Evolutionary conservation across 2,113 vertebrate genomes (phyloP).

Genomic region (Hipposideros armiger): DNA sequence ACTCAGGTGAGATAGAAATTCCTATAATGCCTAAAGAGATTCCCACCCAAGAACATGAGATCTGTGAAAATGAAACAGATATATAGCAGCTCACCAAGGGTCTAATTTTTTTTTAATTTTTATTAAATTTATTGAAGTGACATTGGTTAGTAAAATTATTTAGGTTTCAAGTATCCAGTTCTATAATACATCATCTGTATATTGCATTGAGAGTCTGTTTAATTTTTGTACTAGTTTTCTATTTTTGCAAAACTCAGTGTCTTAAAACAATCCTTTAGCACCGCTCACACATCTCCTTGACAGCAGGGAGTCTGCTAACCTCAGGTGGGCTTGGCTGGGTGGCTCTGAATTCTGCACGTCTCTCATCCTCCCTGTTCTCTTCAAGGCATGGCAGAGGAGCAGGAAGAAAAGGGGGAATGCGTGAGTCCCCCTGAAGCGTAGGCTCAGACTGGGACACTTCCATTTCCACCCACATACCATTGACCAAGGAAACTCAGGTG

Average conservation of each 20-base stretch:
- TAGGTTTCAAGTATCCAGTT: no score
- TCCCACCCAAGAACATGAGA: neutral
- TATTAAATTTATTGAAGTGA: no score
- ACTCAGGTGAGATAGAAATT: neutral
- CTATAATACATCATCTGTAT: no score
- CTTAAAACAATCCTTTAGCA: neutral
- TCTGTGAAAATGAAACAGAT: neutral
- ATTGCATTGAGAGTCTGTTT: neutral
- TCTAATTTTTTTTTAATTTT: no score
- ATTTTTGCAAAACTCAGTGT: neutral
- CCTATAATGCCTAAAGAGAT: neutral
- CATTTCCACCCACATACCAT: neutral
- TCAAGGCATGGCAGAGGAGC: neutral
- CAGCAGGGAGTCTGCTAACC: neutral
- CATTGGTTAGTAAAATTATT: no score
- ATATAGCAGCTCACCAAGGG: neutral
- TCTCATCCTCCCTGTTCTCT: neutral
- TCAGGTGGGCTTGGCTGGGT: neutral
- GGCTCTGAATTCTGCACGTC: neutral
- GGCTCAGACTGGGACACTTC: neutral
- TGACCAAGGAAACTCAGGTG: no score
- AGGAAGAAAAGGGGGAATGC: neutral
- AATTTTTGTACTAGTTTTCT: neutral
- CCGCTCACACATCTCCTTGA: neutral
- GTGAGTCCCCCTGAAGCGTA: neutral